phyloP scores from a whole-genome alignment of 2,797 vertebrate species.

The Spea hammondii region DNA sequence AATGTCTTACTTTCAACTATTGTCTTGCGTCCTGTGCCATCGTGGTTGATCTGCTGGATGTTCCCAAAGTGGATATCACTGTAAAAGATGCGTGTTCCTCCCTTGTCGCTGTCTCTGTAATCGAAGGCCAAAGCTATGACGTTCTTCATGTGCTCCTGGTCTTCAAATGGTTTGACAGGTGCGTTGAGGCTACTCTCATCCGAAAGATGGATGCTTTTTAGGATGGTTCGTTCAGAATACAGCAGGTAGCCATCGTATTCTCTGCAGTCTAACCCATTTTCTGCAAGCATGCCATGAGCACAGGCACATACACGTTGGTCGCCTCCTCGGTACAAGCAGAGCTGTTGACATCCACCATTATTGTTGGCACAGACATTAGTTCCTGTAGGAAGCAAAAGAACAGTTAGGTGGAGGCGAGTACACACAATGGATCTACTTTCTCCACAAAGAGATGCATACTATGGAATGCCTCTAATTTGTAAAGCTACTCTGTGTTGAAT shows the following conservation, averaged over 20 bases:
- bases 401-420: too few species aligned
- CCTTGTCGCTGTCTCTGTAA: slow-evolving; percentile 81
- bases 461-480: too few species aligned
- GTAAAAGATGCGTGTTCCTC: slow-evolving; percentile 91
- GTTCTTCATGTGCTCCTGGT: slow-evolving; percentile 95
- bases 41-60: slow-evolving; percentile 94
- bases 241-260: slow-evolving; percentile 95
- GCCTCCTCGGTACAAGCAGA: slow-evolving; percentile 84
- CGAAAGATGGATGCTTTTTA: slow-evolving; percentile 96
- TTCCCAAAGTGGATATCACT: slow-evolving; percentile 98
- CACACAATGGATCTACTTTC: too few species aligned
- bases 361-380: slow-evolving; percentile 87
- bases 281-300: slow-evolving; percentile 90
- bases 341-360: slow-evolving; percentile 91
- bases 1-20: slow-evolving; percentile 91
- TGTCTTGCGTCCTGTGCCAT: slow-evolving; percentile 83
- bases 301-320: slow-evolving; percentile 84
- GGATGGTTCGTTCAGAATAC: slow-evolving; percentile 93
- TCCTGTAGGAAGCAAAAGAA: slow-evolving; percentile 65
- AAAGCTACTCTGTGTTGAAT: too few species aligned
- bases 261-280: slow-evolving; percentile 81
- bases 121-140: slow-evolving; percentile 94
- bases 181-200: slow-evolving; percentile 96
- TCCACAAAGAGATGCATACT: too few species aligned
- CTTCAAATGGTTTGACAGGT: slow-evolving; percentile 93